These are phyloP conservation scores for Mirza zaza DNA, from an alignment of 2,113 vertebrate genomes.

Conservation along the genomic window DNA sequence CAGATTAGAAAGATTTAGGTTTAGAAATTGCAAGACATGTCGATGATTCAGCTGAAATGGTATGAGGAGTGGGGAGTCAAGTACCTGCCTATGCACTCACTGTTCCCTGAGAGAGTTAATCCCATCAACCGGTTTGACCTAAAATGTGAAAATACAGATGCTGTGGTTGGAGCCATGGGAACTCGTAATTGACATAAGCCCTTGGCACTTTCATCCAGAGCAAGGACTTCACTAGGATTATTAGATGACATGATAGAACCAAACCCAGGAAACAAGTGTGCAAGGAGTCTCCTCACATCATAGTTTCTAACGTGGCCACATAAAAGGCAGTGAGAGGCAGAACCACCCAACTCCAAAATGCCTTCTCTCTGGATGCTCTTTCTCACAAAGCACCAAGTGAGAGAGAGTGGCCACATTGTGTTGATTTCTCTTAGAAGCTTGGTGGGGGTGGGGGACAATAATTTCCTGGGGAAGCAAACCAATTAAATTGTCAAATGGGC, in stretches of 20 bases:
- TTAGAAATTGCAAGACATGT: neutral
- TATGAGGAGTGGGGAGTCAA: neutral
- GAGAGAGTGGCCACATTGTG: neutral
- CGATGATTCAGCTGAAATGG: neutral
- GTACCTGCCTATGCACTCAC: accelerated
- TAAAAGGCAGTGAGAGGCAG: accelerated
- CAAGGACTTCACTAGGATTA: neutral
- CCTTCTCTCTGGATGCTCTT: neutral
- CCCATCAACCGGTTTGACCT: neutral
- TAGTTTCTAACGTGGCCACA: neutral
- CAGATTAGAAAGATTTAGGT: neutral
- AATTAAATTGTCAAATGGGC: constrained; percentile 53
- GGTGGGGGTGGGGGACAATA: neutral
- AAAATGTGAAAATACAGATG: neutral
- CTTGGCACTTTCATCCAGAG: neutral
- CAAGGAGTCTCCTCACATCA: neutral
- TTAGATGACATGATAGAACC: neutral
- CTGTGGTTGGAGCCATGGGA: neutral
- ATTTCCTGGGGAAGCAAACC: constrained; percentile 52
- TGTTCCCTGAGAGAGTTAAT: neutral
- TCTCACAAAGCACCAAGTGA: neutral
- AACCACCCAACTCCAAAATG: neutral
- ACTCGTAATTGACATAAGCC: neutral
- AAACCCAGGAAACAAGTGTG: accelerated
- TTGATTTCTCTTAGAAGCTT: constrained; percentile 56